Conservation (phyloP, 1,140 invertebrate genomes). For the Leptopilina clavipes region DNA sequence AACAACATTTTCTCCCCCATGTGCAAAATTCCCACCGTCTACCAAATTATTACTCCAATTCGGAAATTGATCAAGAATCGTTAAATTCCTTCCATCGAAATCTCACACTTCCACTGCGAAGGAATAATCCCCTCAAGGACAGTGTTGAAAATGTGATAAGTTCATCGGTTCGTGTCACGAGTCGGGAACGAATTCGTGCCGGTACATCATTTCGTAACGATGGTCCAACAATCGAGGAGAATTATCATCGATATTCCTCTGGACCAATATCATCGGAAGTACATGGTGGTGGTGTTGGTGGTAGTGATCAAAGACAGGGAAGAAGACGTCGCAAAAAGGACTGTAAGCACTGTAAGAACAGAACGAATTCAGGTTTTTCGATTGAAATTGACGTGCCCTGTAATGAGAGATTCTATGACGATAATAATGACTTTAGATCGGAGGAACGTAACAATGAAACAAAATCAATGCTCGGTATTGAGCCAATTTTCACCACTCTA, state of each 20-base stretch:
- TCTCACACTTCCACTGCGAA: slow-evolving; percentile 61
- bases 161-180: slow-evolving; percentile 63
- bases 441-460: slow-evolving; percentile 7
- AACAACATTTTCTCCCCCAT: slow-evolving; percentile 27
- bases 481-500: slow-evolving; percentile 52
- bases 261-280: slow-evolving; percentile 34
- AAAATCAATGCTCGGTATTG: slow-evolving; percentile 39
- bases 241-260: slow-evolving; percentile 14
- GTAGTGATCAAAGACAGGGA: slow-evolving; percentile 43
- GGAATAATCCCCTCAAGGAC: slow-evolving; percentile 51
- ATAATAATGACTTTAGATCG: background rate
- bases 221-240: slow-evolving; percentile 14
- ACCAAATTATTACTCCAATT: slow-evolving; percentile 15
- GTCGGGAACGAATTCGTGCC: slow-evolving; percentile 51
- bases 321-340: slow-evolving; percentile 68
- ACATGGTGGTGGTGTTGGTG: too few relatives aligned
- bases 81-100: slow-evolving; percentile 57
- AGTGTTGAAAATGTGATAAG: slow-evolving; percentile 49
- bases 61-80: slow-evolving; percentile 36
- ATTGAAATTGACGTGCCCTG: slow-evolving; percentile 26
- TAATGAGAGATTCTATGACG: background rate
- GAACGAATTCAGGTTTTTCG: slow-evolving; percentile 37
- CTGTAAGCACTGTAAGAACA: slow-evolving; percentile 69
- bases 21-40: slow-evolving; percentile 21
- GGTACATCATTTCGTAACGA: slow-evolving; percentile 19